Evolutionary conservation across 2,797 vertebrate genomes (phyloP).

Genomic region (Megaceryle alcyon): DNA sequence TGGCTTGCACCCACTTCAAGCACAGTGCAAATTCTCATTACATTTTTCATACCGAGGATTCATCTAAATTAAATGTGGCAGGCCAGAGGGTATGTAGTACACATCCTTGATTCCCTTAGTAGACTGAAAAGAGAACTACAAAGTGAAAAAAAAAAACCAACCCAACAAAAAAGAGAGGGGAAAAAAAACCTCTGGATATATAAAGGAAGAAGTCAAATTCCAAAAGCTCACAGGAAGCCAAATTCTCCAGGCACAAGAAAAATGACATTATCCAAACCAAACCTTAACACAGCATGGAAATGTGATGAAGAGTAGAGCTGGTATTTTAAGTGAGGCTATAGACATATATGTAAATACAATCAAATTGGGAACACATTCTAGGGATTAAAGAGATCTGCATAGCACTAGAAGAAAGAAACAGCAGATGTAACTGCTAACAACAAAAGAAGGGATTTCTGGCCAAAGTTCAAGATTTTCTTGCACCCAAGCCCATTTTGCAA

Average conservation of each 20-base stretch:
- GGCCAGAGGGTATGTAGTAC: not conserved
- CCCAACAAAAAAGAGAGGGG: rapidly evolving
- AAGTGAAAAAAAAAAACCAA: not conserved
- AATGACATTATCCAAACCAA: slow-evolving; percentile 66
- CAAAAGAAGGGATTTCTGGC: slow-evolving; percentile 36
- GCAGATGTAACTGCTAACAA: slow-evolving; percentile 64
- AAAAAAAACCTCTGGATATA: not conserved
- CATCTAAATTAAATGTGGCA: slow-evolving; percentile 42
- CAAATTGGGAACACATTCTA: slow-evolving; percentile 75
- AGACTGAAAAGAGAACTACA: not conserved
- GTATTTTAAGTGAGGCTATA: slow-evolving; percentile 46
- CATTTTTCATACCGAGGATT: slow-evolving; percentile 46
- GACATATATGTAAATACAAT: slow-evolving; percentile 72
- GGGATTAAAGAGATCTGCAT: slow-evolving; percentile 75
- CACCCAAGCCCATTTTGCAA: not conserved
- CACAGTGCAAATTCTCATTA: slow-evolving; percentile 35
- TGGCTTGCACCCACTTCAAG: slow-evolving; percentile 66
- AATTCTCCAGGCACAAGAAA: slow-evolving; percentile 55
- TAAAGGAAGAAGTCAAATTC: slow-evolving; percentile 41
- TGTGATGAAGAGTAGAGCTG: slow-evolving; percentile 70
- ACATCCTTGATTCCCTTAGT: slow-evolving; percentile 40
- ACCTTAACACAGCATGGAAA: slow-evolving; percentile 45
- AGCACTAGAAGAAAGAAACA: slow-evolving; percentile 56
- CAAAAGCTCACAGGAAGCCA: slow-evolving; percentile 50
- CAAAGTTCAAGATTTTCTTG: slow-evolving; percentile 27